Conservation (phyloP, 2,797 vertebrate genomes). For the Dallia pectoralis region DNA sequence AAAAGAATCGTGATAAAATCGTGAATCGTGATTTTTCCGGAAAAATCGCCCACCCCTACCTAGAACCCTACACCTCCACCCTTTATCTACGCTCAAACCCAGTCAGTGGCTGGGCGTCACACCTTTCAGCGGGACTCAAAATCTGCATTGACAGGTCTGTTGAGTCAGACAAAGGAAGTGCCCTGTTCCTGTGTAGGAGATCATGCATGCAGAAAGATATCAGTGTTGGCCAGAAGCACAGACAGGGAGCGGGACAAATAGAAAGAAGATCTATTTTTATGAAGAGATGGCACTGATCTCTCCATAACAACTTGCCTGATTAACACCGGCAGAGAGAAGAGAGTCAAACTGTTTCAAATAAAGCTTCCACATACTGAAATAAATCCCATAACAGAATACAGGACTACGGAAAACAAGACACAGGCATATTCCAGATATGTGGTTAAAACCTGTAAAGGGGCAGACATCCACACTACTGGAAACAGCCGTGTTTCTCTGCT, state of each 20-base stretch:
- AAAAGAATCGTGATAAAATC: too few species aligned
- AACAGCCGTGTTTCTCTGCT: background rate
- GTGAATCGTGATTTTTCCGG: too few species aligned
- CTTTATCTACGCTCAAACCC: slow-evolving; percentile 29
- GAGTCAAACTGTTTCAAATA: background rate
- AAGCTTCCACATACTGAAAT: background rate
- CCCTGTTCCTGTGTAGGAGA: background rate
- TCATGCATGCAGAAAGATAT: slow-evolving; percentile 1
- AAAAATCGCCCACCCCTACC: too few species aligned
- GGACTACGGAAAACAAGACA: background rate
- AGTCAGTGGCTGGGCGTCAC: slow-evolving; percentile 16
- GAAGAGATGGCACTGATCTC: background rate
- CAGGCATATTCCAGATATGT: background rate
- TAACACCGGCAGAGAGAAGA: background rate
- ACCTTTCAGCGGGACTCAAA: slow-evolving; percentile 25
- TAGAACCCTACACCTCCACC: slow-evolving; percentile 48
- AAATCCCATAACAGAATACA: background rate
- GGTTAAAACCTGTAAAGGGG: background rate
- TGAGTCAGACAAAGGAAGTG: background rate
- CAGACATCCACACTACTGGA: background rate
- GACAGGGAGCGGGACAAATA: background rate
- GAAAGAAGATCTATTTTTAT: background rate
- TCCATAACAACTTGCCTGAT: background rate
- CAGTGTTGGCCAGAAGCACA: slow-evolving; percentile 11
- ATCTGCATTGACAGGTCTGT: slow-evolving; percentile 3